phyloP scores from a whole-genome alignment of 2,113 vertebrate species.

The Mobula birostris region DNA sequence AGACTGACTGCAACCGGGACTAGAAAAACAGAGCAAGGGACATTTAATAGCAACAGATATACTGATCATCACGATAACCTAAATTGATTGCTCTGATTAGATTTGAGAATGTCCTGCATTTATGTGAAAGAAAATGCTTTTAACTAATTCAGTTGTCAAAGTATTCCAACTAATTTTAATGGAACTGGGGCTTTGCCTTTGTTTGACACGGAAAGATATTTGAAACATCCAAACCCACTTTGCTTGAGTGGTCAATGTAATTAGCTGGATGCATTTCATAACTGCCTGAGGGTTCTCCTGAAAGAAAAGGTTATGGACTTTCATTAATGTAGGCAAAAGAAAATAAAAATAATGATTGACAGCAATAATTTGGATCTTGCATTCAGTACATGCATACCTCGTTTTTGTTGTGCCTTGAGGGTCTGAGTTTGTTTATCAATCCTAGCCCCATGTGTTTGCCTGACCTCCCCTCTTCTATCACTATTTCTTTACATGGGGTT shows the following conservation, averaged over 20 bases:
- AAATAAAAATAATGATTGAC: background rate
- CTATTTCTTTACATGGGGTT: background rate
- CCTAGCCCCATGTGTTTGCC: too few relatives aligned
- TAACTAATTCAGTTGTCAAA: constrained; percentile 14
- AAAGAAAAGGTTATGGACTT: background rate
- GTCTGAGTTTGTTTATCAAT: background rate
- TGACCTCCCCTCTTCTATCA: too few relatives aligned
- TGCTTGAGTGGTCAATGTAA: background rate
- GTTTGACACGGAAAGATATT: too few relatives aligned
- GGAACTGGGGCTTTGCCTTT: background rate
- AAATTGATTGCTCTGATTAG: background rate
- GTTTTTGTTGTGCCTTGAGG: background rate
- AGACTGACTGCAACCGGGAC: background rate
- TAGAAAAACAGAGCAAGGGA: background rate
- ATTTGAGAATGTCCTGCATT: background rate
- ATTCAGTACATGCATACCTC: background rate
- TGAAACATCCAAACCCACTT: background rate
- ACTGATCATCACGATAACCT: background rate
- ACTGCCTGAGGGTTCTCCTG: background rate
- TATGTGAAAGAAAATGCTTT: background rate
- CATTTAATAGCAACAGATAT: background rate
- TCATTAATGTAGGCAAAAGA: background rate
- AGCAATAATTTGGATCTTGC: background rate
- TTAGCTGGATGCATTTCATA: background rate
- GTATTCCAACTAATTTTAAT: constrained; percentile 19